These are phyloP conservation scores for Vicugna pacos DNA, from an alignment of 2,113 vertebrate species.

Conservation along the genomic window DNA sequence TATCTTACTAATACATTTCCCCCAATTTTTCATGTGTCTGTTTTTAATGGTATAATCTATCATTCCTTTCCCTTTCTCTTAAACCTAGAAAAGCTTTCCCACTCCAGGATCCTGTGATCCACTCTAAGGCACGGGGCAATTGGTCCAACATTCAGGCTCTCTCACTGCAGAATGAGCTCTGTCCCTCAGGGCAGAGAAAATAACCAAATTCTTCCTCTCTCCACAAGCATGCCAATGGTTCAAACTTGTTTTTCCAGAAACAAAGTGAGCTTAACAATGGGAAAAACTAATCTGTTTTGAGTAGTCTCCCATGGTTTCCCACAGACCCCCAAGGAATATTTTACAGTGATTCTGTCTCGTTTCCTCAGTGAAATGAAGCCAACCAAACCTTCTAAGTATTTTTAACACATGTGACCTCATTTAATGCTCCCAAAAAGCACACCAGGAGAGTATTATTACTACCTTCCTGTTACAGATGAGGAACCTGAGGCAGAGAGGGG, in stretches of 20 bases:
- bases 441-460: background rate
- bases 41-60: background rate
- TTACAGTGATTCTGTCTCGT: background rate
- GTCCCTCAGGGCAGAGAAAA: background rate
- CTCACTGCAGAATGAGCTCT: background rate
- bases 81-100: background rate
- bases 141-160: background rate
- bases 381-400: background rate
- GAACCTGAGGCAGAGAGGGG: background rate
- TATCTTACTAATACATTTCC: background rate
- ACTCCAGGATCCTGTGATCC: background rate
- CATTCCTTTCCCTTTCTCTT: background rate
- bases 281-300: background rate
- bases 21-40: background rate
- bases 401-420: background rate
- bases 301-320: background rate
- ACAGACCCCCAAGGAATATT: background rate
- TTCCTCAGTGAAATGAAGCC: background rate
- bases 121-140: background rate
- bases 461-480: background rate
- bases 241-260: background rate
- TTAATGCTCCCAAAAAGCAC: background rate
- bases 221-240: rapidly evolving
- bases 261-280: background rate
- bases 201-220: background rate